phyloP scores from a whole-genome alignment of 1,140 invertebrate genomes.

The Saccostrea glomerata region DNA sequence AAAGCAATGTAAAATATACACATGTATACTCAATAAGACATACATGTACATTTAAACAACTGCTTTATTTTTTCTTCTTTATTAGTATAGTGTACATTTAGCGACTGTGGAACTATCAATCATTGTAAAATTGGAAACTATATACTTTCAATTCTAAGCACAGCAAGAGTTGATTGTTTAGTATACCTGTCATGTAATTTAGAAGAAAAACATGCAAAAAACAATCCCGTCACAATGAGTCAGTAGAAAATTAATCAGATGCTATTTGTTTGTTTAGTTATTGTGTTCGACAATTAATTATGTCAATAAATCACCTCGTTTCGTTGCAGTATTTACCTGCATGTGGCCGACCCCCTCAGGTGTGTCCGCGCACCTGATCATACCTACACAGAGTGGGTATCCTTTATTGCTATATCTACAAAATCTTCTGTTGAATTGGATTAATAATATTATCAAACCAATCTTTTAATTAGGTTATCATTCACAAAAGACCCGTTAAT shows the following conservation, averaged over 20 bases:
- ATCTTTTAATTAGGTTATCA: not conserved
- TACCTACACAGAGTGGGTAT: not conserved
- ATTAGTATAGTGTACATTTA: too few species aligned
- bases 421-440: not conserved
- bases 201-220: not conserved
- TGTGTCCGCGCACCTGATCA: not conserved
- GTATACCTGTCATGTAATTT: too few species aligned
- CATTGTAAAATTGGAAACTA: too few species aligned
- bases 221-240: constrained; percentile 9
- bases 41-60: too few species aligned
- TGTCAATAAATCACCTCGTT: not conserved
- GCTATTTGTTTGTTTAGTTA: constrained; percentile 27
- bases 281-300: constrained; percentile 22
- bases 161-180: too few species aligned
- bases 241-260: constrained; percentile 24
- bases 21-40: too few species aligned
- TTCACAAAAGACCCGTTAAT: constrained; percentile 6
- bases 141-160: too few species aligned
- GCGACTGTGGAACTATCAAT: too few species aligned
- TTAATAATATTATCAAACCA: constrained; percentile 1
- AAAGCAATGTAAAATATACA: too few species aligned
- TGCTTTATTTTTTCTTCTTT: too few species aligned
- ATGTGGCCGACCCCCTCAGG: not conserved
- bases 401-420: not conserved
- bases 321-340: not conserved